Evolutionary conservation across 1,140 invertebrate genomes (phyloP), one percentile per base, ranked within the genome.

Genomic region (Drosophila ficusphila): DNA sequence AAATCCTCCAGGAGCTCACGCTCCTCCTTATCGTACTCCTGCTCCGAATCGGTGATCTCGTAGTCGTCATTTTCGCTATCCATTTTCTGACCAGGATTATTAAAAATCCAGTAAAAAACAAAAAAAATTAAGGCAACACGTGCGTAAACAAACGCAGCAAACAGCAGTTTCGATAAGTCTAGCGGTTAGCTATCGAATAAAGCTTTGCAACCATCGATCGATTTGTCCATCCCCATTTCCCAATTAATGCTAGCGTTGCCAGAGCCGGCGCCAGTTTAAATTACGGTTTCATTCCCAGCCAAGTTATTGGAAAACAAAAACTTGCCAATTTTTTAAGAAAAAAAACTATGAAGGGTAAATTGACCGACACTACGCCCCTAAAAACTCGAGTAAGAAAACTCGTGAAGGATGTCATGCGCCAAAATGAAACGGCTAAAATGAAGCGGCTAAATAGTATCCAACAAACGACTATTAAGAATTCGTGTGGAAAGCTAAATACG

Each of bases 31-130:
- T 94, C 93, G 79, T 95, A 95, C 60, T 96, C 95, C 81, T 95
- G 93, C 73, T 96, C 95, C 2, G 95, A 96, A 79, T 95, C 94
- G 9, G 94, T 94, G 4, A 93, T 92, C 67, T 94, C 93, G 90
- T 95, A 95, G n/a, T 72, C 94, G 92, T 88, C 82, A 0, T 38
- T 69, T 33, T 88, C 81, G 38, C 81, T 86, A 29, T 81, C 82
- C 81, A 86, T 86, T 42, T 36, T 53, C 14, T 38, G 0, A 11
- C 14, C n/a, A 6, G 11, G 1, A 9, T 29, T 33, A 5, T 11
- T 7, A 29, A 42, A 18, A 53, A 29, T 11, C 21, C n/a, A n/a
- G n/a, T n/a, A n/a, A n/a, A 47, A 31, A 27, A 33, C 1, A 9
- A 16, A 31, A 29, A 23, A 44, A 46, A 3, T 2, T 16, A 33